A percentile compares a stretch with the other conserved stretches of the same genome.
Evolutionary conservation across 2,797 vertebrate species (phyloP).

Genomic region (Hirundo rustica): DNA sequence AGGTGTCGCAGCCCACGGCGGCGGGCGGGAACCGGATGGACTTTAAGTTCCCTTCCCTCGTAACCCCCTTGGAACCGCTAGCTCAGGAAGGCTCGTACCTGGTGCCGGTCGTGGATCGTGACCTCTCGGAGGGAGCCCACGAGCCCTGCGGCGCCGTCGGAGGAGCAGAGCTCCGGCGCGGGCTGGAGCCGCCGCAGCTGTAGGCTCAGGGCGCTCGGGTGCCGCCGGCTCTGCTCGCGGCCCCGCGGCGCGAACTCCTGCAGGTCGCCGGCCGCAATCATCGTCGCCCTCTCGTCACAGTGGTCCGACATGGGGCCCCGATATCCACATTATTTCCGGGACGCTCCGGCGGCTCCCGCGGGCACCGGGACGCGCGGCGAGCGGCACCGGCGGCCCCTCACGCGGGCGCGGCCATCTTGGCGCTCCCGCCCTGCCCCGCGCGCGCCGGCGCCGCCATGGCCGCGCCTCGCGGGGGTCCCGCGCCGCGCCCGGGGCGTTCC

Average conservation of each 20-base stretch:
- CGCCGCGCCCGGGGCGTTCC: fast-evolving
- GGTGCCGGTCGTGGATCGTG: constrained; percentile 91
- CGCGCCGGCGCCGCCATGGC: neutral
- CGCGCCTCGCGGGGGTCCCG: neutral
- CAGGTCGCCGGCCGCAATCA: constrained; percentile 99
- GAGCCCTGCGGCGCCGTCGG: constrained; percentile 92
- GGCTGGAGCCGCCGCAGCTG: constrained; percentile 96
- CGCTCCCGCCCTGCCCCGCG: constrained; percentile 78
- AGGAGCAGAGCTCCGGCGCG: constrained; percentile 94
- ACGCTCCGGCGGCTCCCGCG: neutral
- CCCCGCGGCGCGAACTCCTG: constrained; percentile 98
- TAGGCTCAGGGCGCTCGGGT: constrained; percentile 94
- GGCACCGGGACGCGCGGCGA: neutral
- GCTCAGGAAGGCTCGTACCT: constrained; percentile 71
- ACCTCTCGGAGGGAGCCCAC: constrained; percentile 95
- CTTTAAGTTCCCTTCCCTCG: neutral
- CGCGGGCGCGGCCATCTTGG: constrained; percentile 88
- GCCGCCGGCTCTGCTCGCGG: constrained; percentile 95
- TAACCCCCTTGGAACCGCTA: too few relatives aligned
- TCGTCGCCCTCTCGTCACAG: constrained; percentile 98
- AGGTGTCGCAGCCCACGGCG: neutral
- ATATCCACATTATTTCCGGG: constrained; percentile 99
- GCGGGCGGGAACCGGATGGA: neutral
- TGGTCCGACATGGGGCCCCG: constrained; percentile 99
- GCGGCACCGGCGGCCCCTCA: constrained; percentile 54